Evolutionary conservation across 2,113 vertebrate genomes (phyloP).

Genomic region (Dissostichus mawsoni): DNA sequence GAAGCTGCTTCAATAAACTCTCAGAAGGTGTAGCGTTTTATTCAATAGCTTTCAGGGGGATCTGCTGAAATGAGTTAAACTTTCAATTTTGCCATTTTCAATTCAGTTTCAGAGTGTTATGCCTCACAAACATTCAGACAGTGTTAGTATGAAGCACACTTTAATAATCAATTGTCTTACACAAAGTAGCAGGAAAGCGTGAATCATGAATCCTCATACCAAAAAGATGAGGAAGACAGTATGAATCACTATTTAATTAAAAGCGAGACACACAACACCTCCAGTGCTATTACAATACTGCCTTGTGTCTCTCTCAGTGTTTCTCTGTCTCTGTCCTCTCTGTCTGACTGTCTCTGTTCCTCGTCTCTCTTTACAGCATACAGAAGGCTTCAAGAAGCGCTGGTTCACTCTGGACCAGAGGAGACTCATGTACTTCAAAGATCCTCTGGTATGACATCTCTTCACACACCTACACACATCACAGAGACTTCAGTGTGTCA

Average conservation of each 20-base stretch:
- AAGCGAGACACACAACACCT: constrained; percentile 1
- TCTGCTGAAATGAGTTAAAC: constrained; percentile 2
- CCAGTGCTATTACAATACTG: neutral
- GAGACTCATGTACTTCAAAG: constrained; percentile 94
- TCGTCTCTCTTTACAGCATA: constrained; percentile 83
- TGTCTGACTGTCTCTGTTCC: constrained; percentile 5
- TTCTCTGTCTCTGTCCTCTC: accelerated
- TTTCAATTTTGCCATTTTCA: neutral
- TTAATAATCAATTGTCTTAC: neutral
- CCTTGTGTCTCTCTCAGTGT: neutral
- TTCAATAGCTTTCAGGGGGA: neutral
- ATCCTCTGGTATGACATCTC: constrained; percentile 87
- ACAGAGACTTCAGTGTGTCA: neutral
- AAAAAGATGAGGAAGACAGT: too few relatives aligned
- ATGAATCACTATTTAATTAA: neutral
- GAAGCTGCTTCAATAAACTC: constrained; percentile 18
- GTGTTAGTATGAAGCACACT: too few relatives aligned
- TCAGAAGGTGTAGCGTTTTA: neutral
- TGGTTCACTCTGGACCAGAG: constrained; percentile 94
- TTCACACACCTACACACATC: constrained; percentile 24
- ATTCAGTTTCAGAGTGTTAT: neutral
- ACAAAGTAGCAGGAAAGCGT: neutral
- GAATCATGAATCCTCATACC: neutral
- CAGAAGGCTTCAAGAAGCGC: constrained; percentile 93
- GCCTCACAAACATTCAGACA: neutral